These are phyloP conservation scores for Drosophila nasuta DNA, from an alignment of 1,140 invertebrate species.

Conservation along the genomic window DNA sequence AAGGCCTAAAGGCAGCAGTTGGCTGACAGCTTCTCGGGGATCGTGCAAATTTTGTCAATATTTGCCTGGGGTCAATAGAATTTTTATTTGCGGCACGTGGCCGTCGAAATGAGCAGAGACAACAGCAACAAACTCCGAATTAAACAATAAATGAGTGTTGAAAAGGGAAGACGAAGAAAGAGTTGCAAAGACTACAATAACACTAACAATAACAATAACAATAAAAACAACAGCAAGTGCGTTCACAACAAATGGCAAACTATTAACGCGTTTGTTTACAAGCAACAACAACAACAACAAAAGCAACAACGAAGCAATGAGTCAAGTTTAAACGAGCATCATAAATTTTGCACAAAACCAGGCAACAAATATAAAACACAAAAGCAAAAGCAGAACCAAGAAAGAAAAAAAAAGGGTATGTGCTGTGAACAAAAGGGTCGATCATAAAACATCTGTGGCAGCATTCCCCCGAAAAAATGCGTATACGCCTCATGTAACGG, in stretches of 20 bases:
- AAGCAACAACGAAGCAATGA: constrained; percentile 44
- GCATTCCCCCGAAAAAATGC: constrained; percentile 5
- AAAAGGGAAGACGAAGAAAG: constrained; percentile 53
- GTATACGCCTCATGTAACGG: constrained; percentile 25
- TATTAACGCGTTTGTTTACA: constrained; percentile 74
- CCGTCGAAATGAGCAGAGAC: constrained; percentile 36
- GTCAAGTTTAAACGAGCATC: constrained; percentile 59
- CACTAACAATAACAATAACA: constrained; percentile 37
- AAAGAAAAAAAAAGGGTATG: neutral
- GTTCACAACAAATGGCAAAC: constrained; percentile 69
- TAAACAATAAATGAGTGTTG: constrained; percentile 66
- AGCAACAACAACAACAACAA: constrained; percentile 35
- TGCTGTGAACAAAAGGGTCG: constrained; percentile 1
- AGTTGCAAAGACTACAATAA: constrained; percentile 31
- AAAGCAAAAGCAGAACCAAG: constrained; percentile 5
- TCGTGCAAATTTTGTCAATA: constrained; percentile 63
- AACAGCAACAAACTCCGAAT: constrained; percentile 55
- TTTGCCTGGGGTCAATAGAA: constrained; percentile 68
- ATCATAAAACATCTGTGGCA: constrained; percentile 14
- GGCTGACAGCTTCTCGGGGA: constrained; percentile 28
- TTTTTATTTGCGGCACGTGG: constrained; percentile 71
- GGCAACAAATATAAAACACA: constrained; percentile 30
- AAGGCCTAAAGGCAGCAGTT: constrained; percentile 18
- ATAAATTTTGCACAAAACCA: constrained; percentile 55
- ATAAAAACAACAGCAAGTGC: constrained; percentile 42